Conservation (phyloP, 1,140 invertebrate genomes). For the Phenacoccus solenopsis region DNA sequence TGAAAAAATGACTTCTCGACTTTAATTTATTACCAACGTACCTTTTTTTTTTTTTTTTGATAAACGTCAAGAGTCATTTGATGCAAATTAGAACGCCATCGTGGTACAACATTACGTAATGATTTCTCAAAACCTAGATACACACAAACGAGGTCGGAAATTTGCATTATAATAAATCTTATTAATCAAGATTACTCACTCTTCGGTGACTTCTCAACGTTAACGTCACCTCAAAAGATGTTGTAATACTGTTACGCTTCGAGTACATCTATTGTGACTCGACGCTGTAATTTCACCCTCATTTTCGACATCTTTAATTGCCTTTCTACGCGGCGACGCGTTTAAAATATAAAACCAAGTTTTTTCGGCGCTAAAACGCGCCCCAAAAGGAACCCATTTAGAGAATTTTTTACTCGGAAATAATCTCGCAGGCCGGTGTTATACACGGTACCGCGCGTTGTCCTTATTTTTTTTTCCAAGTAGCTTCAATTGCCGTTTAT, state of each 20-base stretch:
- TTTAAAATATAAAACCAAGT: too few species aligned
- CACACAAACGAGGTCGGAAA: background rate
- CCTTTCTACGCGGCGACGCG: background rate
- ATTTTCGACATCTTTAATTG: background rate
- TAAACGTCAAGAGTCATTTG: background rate
- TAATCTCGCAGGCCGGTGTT: too few species aligned
- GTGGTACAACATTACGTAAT: background rate
- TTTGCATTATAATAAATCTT: constrained; percentile 3
- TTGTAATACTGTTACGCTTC: background rate
- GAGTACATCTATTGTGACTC: background rate
- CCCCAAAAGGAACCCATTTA: too few species aligned
- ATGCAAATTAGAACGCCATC: background rate
- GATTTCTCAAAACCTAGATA: background rate
- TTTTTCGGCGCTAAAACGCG: too few species aligned
- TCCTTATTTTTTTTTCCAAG: too few species aligned
- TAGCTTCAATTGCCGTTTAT: too few species aligned
- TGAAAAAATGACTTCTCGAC: too few species aligned
- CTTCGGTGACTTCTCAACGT: background rate
- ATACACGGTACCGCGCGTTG: too few species aligned
- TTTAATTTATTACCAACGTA: background rate
- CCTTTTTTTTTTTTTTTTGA: background rate
- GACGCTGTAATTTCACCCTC: background rate
- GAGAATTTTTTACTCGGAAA: too few species aligned
- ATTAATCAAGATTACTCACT: background rate
- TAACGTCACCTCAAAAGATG: background rate